Conservation (phyloP, 1,140 invertebrate genomes). For the Nylanderia fulva region DNA sequence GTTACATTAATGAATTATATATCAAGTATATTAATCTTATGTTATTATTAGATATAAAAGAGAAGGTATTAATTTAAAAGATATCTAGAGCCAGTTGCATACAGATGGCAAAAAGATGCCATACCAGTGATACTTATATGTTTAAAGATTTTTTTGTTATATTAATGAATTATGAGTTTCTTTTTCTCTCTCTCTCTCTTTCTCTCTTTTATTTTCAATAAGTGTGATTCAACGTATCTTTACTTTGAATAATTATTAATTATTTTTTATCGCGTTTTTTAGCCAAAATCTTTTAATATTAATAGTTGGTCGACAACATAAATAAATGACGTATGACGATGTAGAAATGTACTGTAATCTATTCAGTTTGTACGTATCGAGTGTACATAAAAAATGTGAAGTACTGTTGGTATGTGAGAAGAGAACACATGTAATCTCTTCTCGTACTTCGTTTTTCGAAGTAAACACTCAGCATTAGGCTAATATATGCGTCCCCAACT, state of each 20-base stretch:
- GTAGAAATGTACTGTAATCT: conserved; percentile 35
- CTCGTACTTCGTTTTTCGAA: conserved; percentile 19
- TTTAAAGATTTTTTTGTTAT: too few species aligned
- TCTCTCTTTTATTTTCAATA: conserved; percentile 5
- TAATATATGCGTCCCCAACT: conserved; percentile 21
- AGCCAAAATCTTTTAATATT: not conserved
- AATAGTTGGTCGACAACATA: not conserved
- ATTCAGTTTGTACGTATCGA: conserved; percentile 13
- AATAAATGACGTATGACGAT: not conserved
- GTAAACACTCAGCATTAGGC: conserved; percentile 36
- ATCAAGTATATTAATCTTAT: conserved; percentile 25
- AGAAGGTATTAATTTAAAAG: conserved; percentile 10
- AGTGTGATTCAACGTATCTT: not conserved
- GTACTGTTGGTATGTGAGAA: conserved; percentile 34
- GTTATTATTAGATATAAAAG: not conserved
- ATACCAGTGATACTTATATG: not conserved
- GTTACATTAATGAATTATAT: too few species aligned
- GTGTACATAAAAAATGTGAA: conserved; percentile 4
- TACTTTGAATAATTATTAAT: not conserved
- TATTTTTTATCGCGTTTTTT: not conserved
- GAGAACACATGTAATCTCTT: conserved; percentile 42
- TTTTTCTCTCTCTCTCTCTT: not conserved
- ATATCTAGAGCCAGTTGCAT: not conserved
- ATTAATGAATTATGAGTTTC: too few species aligned
- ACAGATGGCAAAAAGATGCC: not conserved